Percentiles rank a stretch among this genome's conserved stretches.
phyloP scores from a whole-genome alignment of 2,888 invertebrate species.

The Pyrrhosoma nymphula region DNA sequence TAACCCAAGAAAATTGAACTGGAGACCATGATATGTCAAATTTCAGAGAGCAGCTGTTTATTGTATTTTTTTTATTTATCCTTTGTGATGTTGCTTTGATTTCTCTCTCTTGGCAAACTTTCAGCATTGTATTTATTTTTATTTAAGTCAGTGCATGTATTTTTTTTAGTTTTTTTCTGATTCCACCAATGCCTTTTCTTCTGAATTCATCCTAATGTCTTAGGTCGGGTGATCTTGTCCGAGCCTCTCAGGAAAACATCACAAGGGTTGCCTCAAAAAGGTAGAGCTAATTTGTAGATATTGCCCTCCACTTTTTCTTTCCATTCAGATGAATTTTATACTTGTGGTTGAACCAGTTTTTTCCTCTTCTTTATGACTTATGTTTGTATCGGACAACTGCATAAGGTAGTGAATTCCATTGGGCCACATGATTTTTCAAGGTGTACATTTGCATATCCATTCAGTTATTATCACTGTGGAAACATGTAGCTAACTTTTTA shows the following conservation, averaged over 20 bases:
- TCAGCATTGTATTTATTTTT: constrained; percentile 2
- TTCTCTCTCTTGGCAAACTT: not conserved
- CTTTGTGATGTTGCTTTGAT: constrained; percentile 11
- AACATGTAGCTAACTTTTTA: too few relatives aligned
- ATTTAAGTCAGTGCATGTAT: not conserved
- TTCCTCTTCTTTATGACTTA: not conserved
- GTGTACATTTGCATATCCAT: not conserved
- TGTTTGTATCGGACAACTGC: not conserved
- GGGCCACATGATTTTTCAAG: not conserved
- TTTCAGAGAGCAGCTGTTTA: constrained; percentile 34
- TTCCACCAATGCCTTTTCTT: constrained; percentile 59
- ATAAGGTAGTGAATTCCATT: not conserved
- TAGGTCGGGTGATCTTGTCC: constrained; percentile 67
- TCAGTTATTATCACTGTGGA: too few relatives aligned
- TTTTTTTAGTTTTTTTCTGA: constrained; percentile 45
- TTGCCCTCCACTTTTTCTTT: constrained; percentile 1
- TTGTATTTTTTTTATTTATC: not conserved
- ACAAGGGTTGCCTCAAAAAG: constrained; percentile 52
- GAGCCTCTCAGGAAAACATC: constrained; percentile 59
- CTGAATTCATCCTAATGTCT: constrained; percentile 58
- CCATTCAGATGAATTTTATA: not conserved
- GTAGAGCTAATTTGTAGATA: constrained; percentile 57
- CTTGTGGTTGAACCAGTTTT: not conserved
- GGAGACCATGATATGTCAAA: not conserved
- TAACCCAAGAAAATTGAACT: not conserved